phyloP scores from a whole-genome alignment of 2,113 vertebrate species.

The Rostratula benghalensis region DNA sequence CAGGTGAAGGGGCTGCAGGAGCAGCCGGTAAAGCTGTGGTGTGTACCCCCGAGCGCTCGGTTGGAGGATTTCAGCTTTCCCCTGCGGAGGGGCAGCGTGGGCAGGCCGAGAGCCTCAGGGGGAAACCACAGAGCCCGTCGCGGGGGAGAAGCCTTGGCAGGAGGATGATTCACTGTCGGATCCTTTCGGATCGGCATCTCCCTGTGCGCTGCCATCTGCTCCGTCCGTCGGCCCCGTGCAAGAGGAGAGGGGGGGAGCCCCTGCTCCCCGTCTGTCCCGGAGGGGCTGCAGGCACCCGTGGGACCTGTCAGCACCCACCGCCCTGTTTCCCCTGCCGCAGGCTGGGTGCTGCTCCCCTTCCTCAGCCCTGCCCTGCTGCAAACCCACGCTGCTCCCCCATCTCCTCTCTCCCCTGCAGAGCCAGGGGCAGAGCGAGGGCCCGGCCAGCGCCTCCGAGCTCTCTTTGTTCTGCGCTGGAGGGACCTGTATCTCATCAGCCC shows the following conservation, averaged over 20 bases:
- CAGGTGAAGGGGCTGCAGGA: background rate
- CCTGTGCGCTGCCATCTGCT: constrained; percentile 24
- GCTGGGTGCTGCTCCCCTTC: background rate
- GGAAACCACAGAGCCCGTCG: background rate
- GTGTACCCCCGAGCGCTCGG: fast-evolving
- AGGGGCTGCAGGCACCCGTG: background rate
- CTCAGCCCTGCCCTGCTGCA: background rate
- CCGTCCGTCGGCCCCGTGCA: background rate
- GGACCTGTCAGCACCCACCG: fast-evolving
- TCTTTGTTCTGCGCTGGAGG: constrained; percentile 39
- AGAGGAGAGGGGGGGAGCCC: background rate
- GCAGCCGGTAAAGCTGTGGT: background rate
- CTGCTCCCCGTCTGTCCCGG: background rate
- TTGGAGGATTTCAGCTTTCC: background rate
- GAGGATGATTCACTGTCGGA: background rate
- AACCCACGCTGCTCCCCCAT: fast-evolving
- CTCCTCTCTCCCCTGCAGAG: background rate
- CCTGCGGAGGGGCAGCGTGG: background rate
- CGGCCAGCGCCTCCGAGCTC: background rate
- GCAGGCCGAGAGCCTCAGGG: background rate
- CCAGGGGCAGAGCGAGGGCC: background rate
- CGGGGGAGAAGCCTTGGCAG: constrained; percentile 2
- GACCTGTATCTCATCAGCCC: constrained; percentile 30
- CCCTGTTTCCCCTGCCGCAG: fast-evolving
- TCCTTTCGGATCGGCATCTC: constrained; percentile 2